These are phyloP conservation scores for Myrmophylax atrothorax DNA, from an alignment of 2,113 vertebrate species.

Conservation along the genomic window DNA sequence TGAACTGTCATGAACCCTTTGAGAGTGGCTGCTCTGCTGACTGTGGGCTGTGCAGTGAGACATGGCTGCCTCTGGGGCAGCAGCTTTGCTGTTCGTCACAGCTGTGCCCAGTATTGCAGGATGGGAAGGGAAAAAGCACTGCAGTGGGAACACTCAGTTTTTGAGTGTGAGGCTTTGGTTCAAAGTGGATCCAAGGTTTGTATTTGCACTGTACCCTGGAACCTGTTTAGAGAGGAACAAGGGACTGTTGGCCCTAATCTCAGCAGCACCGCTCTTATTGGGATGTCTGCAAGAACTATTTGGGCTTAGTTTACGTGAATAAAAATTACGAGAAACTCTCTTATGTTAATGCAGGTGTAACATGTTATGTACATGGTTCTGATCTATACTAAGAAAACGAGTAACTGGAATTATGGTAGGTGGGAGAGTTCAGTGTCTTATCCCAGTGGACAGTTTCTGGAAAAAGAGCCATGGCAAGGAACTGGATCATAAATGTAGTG, in stretches of 20 bases:
- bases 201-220: not conserved
- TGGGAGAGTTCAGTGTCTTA: not conserved
- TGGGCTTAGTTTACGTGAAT: not conserved
- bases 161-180: not conserved
- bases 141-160: rapidly evolving
- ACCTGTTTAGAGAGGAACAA: not conserved
- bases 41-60: not conserved
- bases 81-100: not conserved
- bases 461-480: not conserved
- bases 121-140: not conserved
- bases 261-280: not conserved
- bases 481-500: not conserved
- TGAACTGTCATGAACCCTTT: conserved; percentile 36
- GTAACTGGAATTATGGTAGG: not conserved
- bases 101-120: not conserved
- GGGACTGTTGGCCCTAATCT: not conserved
- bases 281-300: not conserved
- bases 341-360: not conserved
- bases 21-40: not conserved
- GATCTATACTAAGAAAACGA: not conserved
- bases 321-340: not conserved
- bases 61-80: not conserved
- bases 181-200: not conserved
- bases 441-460: not conserved
- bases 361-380: not conserved